Base-by-base conservation (phyloP, 2,113 vertebrate genomes). In the Chelonoidis abingdonii region DNA sequence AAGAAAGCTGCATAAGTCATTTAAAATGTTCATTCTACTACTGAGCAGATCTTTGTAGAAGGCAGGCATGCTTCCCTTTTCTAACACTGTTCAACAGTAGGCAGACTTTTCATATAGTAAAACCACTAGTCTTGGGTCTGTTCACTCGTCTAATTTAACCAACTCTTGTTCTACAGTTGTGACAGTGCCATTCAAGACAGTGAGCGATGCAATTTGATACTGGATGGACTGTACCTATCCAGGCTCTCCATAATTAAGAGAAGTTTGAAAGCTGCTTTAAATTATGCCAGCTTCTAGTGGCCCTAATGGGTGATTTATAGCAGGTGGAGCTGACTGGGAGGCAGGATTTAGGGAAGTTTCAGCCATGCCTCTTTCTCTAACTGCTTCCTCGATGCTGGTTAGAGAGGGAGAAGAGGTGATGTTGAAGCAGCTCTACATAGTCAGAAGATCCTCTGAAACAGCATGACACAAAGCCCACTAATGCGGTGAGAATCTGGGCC, bases 241-340 rank as follows among this genome's bases (percentile, higher is more conserved):
- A 83, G 93, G 93, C 86, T 93, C 90, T 52, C n/a, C 17, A 2
- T 96, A 92, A 97, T 96, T 88, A 89, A 94, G 94, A 94, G 56
- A 89, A 85, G 80, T 95, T 89, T 83, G 65, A 84, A 88, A 88
- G 83, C 94, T 94, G 94, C 79, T 97, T 96, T 92, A 50, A 86
- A 59, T 97, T 91, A 92, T 0, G 2, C 56, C 75, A 84, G 83
- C 83, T 88, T 89, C 92, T 14, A 62, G 24, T 0, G 0, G n/a
- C 41, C 25, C 7, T 44, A 47, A 47, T 2, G 41, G 41, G 41
- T 25, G 21, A 47, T 47, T 38, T 78, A 44, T 78, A 78, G 75
- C 41, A 78, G 7, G 75, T 78, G 41, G 75, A 16, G 24, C 25
- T 16, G 6, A 13, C 41, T 13, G 25, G 25, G 41, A 27, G 24